Base-by-base conservation (phyloP, 2,113 vertebrate genomes). In the Proteles cristata region DNA sequence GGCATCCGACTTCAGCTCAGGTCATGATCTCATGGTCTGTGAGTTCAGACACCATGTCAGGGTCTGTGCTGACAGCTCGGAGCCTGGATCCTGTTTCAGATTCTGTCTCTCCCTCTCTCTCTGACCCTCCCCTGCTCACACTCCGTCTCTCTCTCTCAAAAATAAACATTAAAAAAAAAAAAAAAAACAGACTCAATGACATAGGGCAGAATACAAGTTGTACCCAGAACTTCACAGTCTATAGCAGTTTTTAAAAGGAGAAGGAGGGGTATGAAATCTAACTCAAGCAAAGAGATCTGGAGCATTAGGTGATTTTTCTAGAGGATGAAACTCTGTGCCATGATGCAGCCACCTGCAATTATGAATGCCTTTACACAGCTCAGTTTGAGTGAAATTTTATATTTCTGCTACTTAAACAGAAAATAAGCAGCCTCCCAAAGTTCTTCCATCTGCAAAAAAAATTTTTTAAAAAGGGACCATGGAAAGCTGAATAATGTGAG, bases 381-480 rank as follows among this genome's bases (percentile, higher is more conserved):
- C 77, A n/a, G 71, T 65, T 48, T 80, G 63, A 80, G 28, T 31
- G 16, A 65, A 21, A 39, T 45, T 85, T 89, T 50, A 66, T 85
- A 61, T 88, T 91, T 92, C 50, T 87, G 43, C 63, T 74, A 79
- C 95, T 92, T 85, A 96, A 25, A 23, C 61, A 90, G 92, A 96
- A 97, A 79, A 94, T 11, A 76, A 83, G 73, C 88, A 93, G 35
- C 86, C 69, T 84, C 82, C 58, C 87, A 48, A 88, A 88, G 61
- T 48, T 73, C 86, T 58, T 77, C 82, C 77, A 82, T 76, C 77
- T 93, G 35, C 86, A 93, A 83, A 96, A 84, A 31, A 82, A 77
- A 68, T 69, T 77, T 80, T 80, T 21, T 16, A 35, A 77, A 81
- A 82, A 23, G 35, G 4, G n/a, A 53, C 45, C 17, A n/a, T 15